Evolutionary conservation across 2,797 vertebrate species (phyloP), one percentile per base, ranked within the genome.

Genomic region (Pangasius krempfi): DNA sequence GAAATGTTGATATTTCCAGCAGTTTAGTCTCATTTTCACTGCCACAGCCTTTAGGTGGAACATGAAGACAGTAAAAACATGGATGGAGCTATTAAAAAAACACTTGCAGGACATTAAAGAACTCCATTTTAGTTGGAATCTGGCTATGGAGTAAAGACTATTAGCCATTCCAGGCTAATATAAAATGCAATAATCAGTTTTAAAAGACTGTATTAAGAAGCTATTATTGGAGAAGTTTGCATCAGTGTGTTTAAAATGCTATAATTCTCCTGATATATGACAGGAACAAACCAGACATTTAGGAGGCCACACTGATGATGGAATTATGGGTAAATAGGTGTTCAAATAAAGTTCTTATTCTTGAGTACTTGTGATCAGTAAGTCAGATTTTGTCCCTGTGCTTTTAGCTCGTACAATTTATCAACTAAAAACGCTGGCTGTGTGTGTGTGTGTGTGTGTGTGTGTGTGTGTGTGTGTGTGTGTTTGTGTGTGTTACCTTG

Each of bases 401-500:
- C 20, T 88, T 22, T 54, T 62, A 20, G 44, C 13, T 66, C 0
- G 33, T 25, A n/a, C 22, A 30, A 9, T 25, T 58, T 18, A 47
- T 33, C 52, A 52, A 72, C 27, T 58, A 86, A 79, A 78, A 5
- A 44, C 5, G 8, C 44, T 8, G 9, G 70, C 14, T 73, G 12
- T 44, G 44, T 44, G 44, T 62, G 64, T 6, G 8, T 33, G 52
- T 54, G 22, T 54, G 5, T 33, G 50, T 54, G 76, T 79, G 75
- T 78, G 33, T 68, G 58, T 22, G 25, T 62, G 66, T 4, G 6
- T 70, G 25, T 18, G 66, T 62, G 37, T 40, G 20, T 27, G 56
- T 60, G 79, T 40, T 20, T 54, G n/a, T 64, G 62, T 52, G 64
- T 56, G 44, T 89, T 91, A 96, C 96, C 96, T 92, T 94, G 86